A percentile compares a stretch with the other conserved stretches of the same genome.
Evolutionary conservation across 2,888 invertebrate species (phyloP).

Genomic region (Aquatica leii): DNA sequence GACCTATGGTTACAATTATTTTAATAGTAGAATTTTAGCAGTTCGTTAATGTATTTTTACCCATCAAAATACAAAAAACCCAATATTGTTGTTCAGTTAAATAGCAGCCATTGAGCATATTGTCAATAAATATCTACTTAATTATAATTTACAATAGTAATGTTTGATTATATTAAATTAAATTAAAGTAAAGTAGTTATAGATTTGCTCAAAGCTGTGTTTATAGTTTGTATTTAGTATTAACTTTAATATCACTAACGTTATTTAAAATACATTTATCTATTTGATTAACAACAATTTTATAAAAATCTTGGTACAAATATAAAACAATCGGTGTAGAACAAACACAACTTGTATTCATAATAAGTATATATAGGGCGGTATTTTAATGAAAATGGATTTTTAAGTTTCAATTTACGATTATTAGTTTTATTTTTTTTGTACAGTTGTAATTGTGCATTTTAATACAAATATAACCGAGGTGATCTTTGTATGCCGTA

Average conservation of each 20-base stretch:
- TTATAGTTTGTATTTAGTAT: constrained; percentile 8
- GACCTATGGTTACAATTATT: too few species aligned
- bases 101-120: constrained; percentile 4
- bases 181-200: background rate
- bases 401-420: constrained; percentile 10
- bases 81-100: constrained; percentile 1
- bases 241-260: constrained; percentile 41
- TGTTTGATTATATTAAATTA: background rate
- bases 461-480: background rate
- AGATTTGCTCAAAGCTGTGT: constrained; percentile 14
- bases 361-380: constrained; percentile 31
- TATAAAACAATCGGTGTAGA: constrained; percentile 49
- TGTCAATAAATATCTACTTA: background rate
- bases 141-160: background rate
- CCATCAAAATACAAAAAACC: too few species aligned
- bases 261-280: constrained; percentile 50
- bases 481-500: background rate
- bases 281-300: constrained; percentile 45
- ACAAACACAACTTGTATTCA: constrained; percentile 39
- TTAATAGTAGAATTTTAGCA: too few species aligned
- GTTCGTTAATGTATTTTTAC: too few species aligned
- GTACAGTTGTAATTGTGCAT: constrained; percentile 7
- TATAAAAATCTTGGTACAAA: constrained; percentile 51
- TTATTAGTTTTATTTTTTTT: constrained; percentile 8
- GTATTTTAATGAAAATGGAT: constrained; percentile 23